phyloP scores from a whole-genome alignment of 2,113 vertebrate species.

The Stegostoma tigrinum region DNA sequence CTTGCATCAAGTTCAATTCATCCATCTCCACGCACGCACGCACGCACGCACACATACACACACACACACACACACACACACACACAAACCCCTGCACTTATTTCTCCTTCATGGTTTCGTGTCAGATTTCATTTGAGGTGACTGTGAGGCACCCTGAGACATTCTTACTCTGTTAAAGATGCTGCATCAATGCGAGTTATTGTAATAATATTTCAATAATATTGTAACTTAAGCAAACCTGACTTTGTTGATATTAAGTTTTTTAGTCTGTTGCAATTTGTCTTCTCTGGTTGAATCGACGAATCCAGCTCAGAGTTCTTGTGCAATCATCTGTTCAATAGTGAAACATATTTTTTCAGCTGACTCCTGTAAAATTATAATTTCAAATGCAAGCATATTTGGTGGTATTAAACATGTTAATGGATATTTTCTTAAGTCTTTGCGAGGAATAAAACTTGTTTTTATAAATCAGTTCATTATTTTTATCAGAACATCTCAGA shows the following conservation, averaged over 20 bases:
- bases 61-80: no score
- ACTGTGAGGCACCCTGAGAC: neutral
- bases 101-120: neutral
- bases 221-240: neutral
- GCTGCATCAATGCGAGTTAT: neutral
- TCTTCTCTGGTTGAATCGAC: neutral
- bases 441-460: neutral
- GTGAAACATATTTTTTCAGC: neutral
- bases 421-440: neutral
- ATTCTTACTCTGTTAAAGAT: neutral
- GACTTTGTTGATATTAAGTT: neutral
- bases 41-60: no score
- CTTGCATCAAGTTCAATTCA: neutral
- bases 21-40: no score
- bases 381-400: neutral
- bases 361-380: neutral
- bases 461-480: neutral
- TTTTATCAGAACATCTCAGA: neutral
- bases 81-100: neutral
- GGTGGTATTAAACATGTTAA: neutral
- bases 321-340: neutral
- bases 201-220: neutral
- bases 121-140: neutral
- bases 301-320: neutral
- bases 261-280: neutral